Evolutionary conservation across 2,888 invertebrate genomes (phyloP), one percentile per base, ranked within the genome.

Genomic region (Branchipolynoe longqiensis): DNA sequence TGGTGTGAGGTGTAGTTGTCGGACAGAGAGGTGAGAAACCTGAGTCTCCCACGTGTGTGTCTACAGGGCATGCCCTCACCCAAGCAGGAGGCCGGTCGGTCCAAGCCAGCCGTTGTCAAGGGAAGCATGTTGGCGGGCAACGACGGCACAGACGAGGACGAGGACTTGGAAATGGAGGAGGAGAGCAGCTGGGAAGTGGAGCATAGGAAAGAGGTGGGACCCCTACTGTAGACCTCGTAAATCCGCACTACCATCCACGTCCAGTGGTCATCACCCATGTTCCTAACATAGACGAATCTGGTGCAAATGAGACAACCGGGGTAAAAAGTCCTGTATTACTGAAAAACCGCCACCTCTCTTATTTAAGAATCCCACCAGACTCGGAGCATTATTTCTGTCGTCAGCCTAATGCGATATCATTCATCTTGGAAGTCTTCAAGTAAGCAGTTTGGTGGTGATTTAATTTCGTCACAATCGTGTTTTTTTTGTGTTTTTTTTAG

Each of bases 161-260:
- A 48, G 18, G 41, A 41, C 28, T 8, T 74, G 4, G 74, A 74
- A 41, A 41, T 40, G 22, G 78, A 78, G 33, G 78, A 78, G 31
- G 78, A 78, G 78, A 78, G 78, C 41, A 78, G 48, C 1, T 78
- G 78, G 78, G 78, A 78, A 25, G 48, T 48, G 48, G 78, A 78
- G 31, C 41, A 33, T 31, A 14, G 48, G 31, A 48, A 78, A n/a
- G 48, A 78, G 78, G 78, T 78, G 25, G 1, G 54, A 22, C 22
- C 48, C n/a, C 6, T 6, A 8, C 6, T 6, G n/a, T n/a, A n/a
- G n/a, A n/a, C n/a, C n/a, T n/a, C n/a, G n/a, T n/a, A n/a, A n/a
- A n/a, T n/a, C 54, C 12, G 18, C 54, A 14, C 54, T 54, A 14
- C 18, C 14, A 18, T 54, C 18, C 54, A 54, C 54, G 14, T 14